Percentiles rank a stretch among this genome's conserved stretches.
These are phyloP conservation scores for Macrocentrus cingulum DNA, from an alignment of 1,140 invertebrate genomes.

Conservation along the genomic window DNA sequence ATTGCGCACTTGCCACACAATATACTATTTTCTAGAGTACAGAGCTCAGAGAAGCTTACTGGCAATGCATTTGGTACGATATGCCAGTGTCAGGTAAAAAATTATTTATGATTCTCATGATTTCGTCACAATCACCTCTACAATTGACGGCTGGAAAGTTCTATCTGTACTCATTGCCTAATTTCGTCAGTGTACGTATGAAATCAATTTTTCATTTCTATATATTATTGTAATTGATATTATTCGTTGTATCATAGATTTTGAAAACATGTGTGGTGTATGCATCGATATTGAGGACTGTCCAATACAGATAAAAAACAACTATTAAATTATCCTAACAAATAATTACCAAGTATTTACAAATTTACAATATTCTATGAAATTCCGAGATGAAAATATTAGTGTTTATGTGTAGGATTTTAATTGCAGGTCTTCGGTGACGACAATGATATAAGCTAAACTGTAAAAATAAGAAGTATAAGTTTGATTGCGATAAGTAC, in stretches of 20 bases:
- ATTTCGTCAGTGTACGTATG: slow-evolving; percentile 14
- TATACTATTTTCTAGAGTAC: neutral
- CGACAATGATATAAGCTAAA: too few species aligned
- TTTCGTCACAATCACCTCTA: slow-evolving; percentile 2
- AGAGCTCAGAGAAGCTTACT: slow-evolving; percentile 12
- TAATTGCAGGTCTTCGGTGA: too few species aligned
- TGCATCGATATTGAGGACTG: slow-evolving; percentile 27
- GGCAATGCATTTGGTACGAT: slow-evolving; percentile 16
- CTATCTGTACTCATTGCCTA: slow-evolving; percentile 5
- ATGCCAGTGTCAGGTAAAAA: neutral
- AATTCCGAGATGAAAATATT: too few species aligned
- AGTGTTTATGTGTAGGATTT: too few species aligned
- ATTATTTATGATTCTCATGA: slow-evolving; percentile 21
- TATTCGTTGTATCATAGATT: slow-evolving; percentile 21
- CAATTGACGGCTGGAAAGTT: slow-evolving; percentile 13
- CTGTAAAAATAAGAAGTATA: too few species aligned
- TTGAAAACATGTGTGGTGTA: slow-evolving; percentile 33
- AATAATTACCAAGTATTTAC: too few species aligned
- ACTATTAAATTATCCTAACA: too few species aligned
- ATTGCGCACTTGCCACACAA: too few species aligned
- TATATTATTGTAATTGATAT: neutral
- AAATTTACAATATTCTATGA: too few species aligned
- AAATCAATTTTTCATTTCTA: too few species aligned
- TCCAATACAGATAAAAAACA: neutral
- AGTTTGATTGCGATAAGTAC: too few species aligned